Evolutionary conservation across 2,113 vertebrate species (phyloP).

Genomic region (Anthoscopus minutus): DNA sequence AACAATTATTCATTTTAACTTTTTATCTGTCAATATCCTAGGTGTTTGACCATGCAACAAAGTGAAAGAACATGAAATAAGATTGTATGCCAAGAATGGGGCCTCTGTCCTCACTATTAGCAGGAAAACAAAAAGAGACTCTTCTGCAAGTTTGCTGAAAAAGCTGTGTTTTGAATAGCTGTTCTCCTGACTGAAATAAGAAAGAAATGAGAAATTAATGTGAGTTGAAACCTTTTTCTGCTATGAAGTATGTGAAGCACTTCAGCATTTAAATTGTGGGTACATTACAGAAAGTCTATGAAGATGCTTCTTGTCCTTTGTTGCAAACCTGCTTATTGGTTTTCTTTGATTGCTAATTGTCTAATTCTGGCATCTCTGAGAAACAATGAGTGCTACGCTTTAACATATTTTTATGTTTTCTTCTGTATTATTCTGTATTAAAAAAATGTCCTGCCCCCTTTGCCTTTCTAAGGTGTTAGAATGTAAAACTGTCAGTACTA

Average conservation of each 20-base stretch:
- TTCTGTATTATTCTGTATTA: rapidly evolving
- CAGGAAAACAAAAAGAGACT: not conserved
- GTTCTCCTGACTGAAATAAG: not conserved
- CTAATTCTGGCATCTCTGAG: not conserved
- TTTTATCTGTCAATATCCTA: not conserved
- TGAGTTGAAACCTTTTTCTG: not conserved
- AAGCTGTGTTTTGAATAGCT: not conserved
- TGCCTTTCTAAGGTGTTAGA: not conserved
- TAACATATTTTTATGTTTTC: not conserved
- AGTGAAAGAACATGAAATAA: not conserved
- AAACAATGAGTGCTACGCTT: not conserved
- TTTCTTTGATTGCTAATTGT: not conserved
- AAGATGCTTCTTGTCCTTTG: not conserved
- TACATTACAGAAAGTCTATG: not conserved
- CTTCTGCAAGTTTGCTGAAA: not conserved
- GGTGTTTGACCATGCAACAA: not conserved
- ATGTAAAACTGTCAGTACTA: rapidly evolving
- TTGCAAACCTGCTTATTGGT: not conserved
- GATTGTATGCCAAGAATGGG: not conserved
- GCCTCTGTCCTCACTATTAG: not conserved
- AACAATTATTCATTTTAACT: not conserved
- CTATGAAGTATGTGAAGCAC: not conserved
- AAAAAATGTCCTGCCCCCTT: not conserved
- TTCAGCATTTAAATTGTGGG: not conserved
- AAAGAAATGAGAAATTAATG: not conserved